Evolutionary conservation across 2,888 invertebrate species (phyloP), one percentile per base, ranked within the genome.

Genomic region (Macropis europaea): DNA sequence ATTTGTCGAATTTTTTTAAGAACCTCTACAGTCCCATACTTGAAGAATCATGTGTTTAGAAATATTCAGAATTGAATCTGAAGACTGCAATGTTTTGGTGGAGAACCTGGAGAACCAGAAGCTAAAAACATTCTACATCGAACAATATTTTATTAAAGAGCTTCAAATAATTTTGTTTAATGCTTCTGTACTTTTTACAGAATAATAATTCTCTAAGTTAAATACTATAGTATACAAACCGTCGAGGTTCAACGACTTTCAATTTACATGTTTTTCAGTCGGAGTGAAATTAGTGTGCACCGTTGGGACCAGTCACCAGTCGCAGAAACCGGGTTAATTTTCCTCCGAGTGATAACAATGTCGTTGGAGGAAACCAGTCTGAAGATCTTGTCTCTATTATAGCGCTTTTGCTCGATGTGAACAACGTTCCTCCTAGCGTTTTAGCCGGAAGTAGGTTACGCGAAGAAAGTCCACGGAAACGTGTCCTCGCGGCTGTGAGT

Each of bases 261-360:
- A 32, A 57, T 64, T 45, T 7, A 45, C 19, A 6, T 1, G 22
- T 19, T 9, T 36, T 15, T 47, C 17, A 30, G 52, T 5, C 24
- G 3, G 9, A 59, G 63, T 69, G 60, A 73, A 75, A 70, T 75
- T 63, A 56, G 47, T 32, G 40, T 40, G n/a, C n/a, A n/a, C 30
- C 13, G 36, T 24, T n/a, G n/a, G 9, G 63, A 67, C 48, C 56
- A 67, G 64, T 69, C 52, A 61, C 59, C 48, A 40, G 48, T 26
- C 28, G 30, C 34, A 53, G 73, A 72, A 79, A 78, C 61, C 60
- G 36, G 66, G 78, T 68, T 73, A 68, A 73, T 78, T 76, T 73
- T 69, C 50, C 36, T 22, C 43, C 64, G 32, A 50, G 45, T 67
- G 75, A 80, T 76, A 80, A 80, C 75, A 80, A 77, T 76, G 79